Conservation (phyloP, 2,888 invertebrate species). For the Hermaeophaga mercurialis region DNA sequence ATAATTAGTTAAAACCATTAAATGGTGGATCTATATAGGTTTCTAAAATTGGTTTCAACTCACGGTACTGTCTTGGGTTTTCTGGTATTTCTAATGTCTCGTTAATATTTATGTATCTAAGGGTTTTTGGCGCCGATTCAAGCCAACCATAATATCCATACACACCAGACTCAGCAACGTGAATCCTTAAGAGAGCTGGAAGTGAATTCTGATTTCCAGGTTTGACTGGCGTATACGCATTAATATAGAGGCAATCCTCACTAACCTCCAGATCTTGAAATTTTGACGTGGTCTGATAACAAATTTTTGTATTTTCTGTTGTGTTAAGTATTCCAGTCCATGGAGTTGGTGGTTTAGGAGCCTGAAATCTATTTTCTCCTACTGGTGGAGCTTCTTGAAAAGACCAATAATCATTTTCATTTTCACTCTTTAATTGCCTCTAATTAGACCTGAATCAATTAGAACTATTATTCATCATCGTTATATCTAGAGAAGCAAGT, state of each 20-base stretch:
- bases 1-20: slow-evolving; percentile 1
- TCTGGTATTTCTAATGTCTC: slow-evolving; percentile 14
- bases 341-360: background rate
- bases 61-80: slow-evolving; percentile 15
- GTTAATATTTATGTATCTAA: slow-evolving; percentile 21
- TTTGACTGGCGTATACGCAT: slow-evolving; percentile 36
- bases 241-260: slow-evolving; percentile 38
- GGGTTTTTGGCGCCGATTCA: slow-evolving; percentile 5
- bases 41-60: slow-evolving; percentile 13
- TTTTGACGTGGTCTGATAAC: background rate
- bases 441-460: slow-evolving; percentile 7
- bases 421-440: slow-evolving; percentile 6
- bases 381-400: slow-evolving; percentile 21
- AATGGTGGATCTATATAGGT: slow-evolving; percentile 21
- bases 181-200: slow-evolving; percentile 53
- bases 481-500: too few species aligned
- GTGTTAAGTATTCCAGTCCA: too few species aligned
- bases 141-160: slow-evolving; percentile 36
- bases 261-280: slow-evolving; percentile 14
- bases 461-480: slow-evolving; percentile 9
- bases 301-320: too few species aligned
- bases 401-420: slow-evolving; percentile 15
- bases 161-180: slow-evolving; percentile 40
- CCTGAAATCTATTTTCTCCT: slow-evolving; percentile 7
- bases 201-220: slow-evolving; percentile 31